These are phyloP conservation scores for Poeciliopsis infans DNA, from an alignment of 2,797 vertebrate genomes.

Conservation along the genomic window DNA sequence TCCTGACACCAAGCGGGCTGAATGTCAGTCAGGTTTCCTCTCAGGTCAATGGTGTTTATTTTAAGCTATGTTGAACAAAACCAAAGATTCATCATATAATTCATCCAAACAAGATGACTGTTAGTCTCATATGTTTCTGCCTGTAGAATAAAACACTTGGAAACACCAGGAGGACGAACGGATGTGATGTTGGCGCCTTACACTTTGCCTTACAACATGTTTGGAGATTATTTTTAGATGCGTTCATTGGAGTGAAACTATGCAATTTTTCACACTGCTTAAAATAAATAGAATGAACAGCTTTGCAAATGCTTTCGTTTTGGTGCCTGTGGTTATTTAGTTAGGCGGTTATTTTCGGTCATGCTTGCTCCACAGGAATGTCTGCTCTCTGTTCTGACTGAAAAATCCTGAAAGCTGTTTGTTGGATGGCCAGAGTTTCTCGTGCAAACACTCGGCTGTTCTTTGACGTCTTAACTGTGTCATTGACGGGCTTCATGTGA, in stretches of 20 bases:
- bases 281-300: neutral
- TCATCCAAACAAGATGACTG: neutral
- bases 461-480: neutral
- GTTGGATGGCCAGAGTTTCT: neutral
- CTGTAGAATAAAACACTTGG: neutral
- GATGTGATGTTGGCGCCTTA: neutral
- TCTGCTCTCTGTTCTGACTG: neutral
- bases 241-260: neutral
- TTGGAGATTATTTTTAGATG: neutral
- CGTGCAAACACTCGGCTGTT: neutral
- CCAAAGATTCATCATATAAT: neutral
- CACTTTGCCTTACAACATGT: neutral
- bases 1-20: slow-evolving; percentile 2
- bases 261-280: neutral
- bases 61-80: neutral
- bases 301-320: neutral
- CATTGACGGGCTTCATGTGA: neutral
- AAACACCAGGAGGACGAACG: neutral
- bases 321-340: neutral
- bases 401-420: neutral
- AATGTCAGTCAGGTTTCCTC: slow-evolving; percentile 1
- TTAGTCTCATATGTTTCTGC: neutral
- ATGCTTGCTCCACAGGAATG: neutral
- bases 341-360: neutral
- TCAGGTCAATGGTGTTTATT: neutral